Conservation (phyloP, 2,888 invertebrate species). For the Halictus quadricinctus region DNA sequence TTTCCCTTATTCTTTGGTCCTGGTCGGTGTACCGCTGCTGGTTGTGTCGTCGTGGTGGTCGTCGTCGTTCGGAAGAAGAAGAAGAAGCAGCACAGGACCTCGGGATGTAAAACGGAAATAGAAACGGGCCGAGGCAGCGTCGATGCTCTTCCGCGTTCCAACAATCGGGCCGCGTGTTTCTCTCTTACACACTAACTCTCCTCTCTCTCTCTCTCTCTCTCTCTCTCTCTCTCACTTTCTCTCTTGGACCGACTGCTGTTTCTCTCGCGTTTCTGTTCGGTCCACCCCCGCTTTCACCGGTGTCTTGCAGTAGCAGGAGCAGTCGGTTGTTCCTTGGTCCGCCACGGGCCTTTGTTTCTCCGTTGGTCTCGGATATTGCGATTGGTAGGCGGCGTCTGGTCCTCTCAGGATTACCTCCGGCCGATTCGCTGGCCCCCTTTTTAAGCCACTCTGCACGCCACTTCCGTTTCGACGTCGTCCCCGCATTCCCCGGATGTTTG, state of each 20-base stretch:
- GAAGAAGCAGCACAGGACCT: constrained; percentile 25
- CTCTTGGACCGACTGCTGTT: background rate
- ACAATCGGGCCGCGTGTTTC: constrained; percentile 71
- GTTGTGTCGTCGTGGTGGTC: background rate
- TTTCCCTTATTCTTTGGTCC: constrained; percentile 45
- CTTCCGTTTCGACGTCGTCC: constrained; percentile 56
- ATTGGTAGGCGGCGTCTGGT: constrained; percentile 44
- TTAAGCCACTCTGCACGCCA: constrained; percentile 53
- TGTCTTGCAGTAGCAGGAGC: constrained; percentile 4
- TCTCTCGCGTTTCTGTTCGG: constrained; percentile 28
- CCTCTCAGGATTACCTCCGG: constrained; percentile 58
- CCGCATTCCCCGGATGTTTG: constrained; percentile 47
- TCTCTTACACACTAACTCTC: background rate
- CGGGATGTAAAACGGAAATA: constrained; percentile 76
- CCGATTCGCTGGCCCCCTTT: constrained; percentile 49
- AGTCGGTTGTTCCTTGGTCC: background rate
- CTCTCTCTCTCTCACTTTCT: no score
- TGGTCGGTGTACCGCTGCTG: background rate
- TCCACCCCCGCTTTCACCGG: constrained; percentile 27
- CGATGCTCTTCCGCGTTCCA: constrained; percentile 76
- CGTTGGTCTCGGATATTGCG: constrained; percentile 57
- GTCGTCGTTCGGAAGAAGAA: constrained; percentile 2
- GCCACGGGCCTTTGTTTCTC: constrained; percentile 68
- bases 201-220: constrained; percentile 6
- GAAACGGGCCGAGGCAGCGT: constrained; percentile 65